Conservation (phyloP, 2,888 invertebrate species). For the Trisateles emortualis region DNA sequence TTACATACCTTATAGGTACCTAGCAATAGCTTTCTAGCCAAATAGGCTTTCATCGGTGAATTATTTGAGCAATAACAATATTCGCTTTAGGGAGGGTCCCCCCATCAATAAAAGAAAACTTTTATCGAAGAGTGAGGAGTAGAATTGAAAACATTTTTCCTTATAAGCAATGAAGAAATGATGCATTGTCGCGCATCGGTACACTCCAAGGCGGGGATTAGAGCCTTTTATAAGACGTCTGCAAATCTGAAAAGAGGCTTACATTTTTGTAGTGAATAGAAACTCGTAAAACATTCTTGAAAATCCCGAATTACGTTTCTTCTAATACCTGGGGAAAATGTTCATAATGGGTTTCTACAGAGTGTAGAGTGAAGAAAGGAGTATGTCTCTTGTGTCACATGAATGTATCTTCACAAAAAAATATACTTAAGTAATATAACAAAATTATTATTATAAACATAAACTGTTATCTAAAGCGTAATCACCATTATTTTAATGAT, state of each 20-base stretch:
- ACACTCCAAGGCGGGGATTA: conserved; percentile 63
- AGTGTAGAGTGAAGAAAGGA: no score
- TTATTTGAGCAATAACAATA: conserved; percentile 35
- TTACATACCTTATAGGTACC: conserved; percentile 58
- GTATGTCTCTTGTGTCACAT: no score
- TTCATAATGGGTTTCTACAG: conserved; percentile 20
- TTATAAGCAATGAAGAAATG: conserved; percentile 51
- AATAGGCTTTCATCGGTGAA: conserved; percentile 40
- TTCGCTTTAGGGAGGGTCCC: conserved; percentile 26
- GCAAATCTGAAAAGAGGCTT: conserved; percentile 73
- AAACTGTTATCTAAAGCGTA: no score
- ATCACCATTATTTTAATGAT: no score
- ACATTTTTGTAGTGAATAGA: conserved; percentile 65
- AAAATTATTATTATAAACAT: no score
- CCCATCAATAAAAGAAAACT: conserved; percentile 28
- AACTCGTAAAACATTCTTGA: conserved; percentile 65
- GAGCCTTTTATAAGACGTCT: conserved; percentile 66
- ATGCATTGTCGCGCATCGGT: conserved; percentile 62
- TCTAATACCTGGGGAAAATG: conserved; percentile 43
- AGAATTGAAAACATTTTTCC: conserved; percentile 35
- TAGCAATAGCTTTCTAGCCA: conserved; percentile 44
- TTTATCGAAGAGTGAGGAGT: conserved; percentile 36
- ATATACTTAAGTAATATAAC: no score
- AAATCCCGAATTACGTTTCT: conserved; percentile 60
- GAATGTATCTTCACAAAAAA: no score